Conservation (phyloP, 1,140 invertebrate genomes). For the Anastatus disparis region DNA sequence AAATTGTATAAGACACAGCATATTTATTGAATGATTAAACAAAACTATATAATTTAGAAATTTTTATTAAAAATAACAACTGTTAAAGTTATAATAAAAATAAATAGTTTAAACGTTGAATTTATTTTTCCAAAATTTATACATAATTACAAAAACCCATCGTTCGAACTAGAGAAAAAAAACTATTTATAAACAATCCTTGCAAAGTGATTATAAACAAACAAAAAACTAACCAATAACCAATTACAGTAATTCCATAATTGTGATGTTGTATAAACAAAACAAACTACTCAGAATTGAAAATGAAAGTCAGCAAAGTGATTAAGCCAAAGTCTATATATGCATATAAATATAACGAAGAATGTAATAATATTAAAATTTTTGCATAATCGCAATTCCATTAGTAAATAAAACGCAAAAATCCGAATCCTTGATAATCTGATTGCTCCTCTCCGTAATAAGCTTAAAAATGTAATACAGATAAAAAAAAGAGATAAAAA, state of each 20-base stretch:
- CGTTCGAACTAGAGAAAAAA: too few relatives aligned
- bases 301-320: constrained; percentile 34
- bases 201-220: background rate
- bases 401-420: constrained; percentile 21
- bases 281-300: constrained; percentile 29
- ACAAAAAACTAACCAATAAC: background rate
- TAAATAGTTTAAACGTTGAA: too few relatives aligned
- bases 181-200: too few relatives aligned
- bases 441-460: constrained; percentile 3
- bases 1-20: too few relatives aligned
- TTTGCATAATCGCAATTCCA: constrained; percentile 27
- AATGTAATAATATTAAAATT: background rate
- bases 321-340: constrained; percentile 5
- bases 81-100: too few relatives aligned
- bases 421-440: constrained; percentile 29
- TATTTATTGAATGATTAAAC: too few relatives aligned
- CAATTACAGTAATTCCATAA: background rate
- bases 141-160: too few relatives aligned
- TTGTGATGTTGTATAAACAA: constrained; percentile 14
- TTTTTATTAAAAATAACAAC: too few relatives aligned
- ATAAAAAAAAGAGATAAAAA: background rate
- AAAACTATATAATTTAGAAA: too few relatives aligned
- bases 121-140: too few relatives aligned
- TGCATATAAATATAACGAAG: background rate
- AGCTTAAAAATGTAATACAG: too few relatives aligned